These are phyloP conservation scores for Gryllus longicercus DNA, from an alignment of 2,888 invertebrate genomes.

Conservation along the genomic window DNA sequence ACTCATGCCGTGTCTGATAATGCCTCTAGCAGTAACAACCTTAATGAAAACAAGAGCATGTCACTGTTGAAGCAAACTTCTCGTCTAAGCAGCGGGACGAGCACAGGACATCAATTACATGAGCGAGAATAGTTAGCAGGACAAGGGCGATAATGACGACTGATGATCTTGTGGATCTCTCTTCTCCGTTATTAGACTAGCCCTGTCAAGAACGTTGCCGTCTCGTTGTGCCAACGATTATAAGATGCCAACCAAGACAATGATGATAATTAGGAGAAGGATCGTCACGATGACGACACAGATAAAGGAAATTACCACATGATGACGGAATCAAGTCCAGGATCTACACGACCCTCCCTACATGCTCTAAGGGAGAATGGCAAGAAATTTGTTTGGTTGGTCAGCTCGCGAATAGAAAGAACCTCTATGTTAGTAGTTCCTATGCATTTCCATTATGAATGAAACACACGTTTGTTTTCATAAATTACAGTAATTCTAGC, in stretches of 20 bases:
- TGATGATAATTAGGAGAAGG: not conserved
- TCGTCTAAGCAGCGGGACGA: not conserved
- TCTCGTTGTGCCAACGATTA: not conserved
- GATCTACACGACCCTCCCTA: too few relatives aligned
- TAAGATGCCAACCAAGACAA: not conserved
- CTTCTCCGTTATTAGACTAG: not conserved
- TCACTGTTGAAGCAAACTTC: not conserved
- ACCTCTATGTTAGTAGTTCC: too few relatives aligned
- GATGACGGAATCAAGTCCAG: not conserved
- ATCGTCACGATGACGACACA: not conserved
- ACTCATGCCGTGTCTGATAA: not conserved
- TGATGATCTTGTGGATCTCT: not conserved
- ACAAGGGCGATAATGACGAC: not conserved
- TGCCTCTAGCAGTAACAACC: not conserved
- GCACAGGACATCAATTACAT: not conserved
- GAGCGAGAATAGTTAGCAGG: not conserved
- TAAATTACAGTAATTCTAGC: too few relatives aligned
- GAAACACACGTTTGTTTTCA: too few relatives aligned
- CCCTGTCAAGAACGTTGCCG: not conserved
- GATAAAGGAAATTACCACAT: not conserved
- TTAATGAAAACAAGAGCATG: not conserved
- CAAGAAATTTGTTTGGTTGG: too few relatives aligned
- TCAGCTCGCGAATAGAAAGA: too few relatives aligned
- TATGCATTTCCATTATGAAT: too few relatives aligned
- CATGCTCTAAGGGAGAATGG: too few relatives aligned